Conservation (phyloP, 2,888 invertebrate species). For the Lycophotia porphyrea region DNA sequence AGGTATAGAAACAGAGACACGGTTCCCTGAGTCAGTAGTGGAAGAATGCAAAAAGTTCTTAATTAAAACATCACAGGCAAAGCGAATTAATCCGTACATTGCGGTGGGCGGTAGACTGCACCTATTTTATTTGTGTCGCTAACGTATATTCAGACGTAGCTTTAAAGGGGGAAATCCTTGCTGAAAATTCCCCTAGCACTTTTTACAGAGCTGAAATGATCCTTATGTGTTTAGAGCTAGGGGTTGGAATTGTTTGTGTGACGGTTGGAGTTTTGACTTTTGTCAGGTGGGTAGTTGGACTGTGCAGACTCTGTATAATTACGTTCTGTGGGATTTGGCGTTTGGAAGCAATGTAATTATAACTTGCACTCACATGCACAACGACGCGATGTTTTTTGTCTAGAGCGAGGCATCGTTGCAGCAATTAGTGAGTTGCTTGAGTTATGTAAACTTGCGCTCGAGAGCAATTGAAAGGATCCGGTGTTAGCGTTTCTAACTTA, state of each 20-base stretch:
- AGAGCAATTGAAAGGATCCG: constrained; percentile 8
- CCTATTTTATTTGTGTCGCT: constrained; percentile 84
- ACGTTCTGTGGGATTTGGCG: constrained; percentile 75
- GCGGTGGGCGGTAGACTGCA: constrained; percentile 81
- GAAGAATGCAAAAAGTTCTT: constrained; percentile 72
- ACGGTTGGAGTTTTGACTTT: constrained; percentile 68
- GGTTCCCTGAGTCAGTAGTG: constrained; percentile 50
- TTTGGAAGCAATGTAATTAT: constrained; percentile 78
- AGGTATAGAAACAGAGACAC: constrained; percentile 33
- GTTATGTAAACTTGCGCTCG: constrained; percentile 23
- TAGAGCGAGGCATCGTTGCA: constrained; percentile 42
- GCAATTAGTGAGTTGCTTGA: constrained; percentile 51
- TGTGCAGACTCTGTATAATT: constrained; percentile 85
- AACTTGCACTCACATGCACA: constrained; percentile 72
- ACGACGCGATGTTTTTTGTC: constrained; percentile 58
- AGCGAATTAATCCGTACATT: constrained; percentile 79
- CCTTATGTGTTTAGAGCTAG: constrained; percentile 65
- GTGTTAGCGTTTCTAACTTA: background rate
- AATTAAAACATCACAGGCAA: constrained; percentile 85
- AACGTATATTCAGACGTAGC: constrained; percentile 82
- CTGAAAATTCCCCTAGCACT: constrained; percentile 73
- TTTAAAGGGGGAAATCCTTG: constrained; percentile 81
- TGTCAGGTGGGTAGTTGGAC: constrained; percentile 74
- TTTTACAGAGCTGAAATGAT: constrained; percentile 62
- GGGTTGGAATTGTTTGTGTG: constrained; percentile 64